A percentile compares a stretch with the other conserved stretches of the same genome.
phyloP scores from a whole-genome alignment of 2,888 invertebrate species.

The Beris morrisii region DNA sequence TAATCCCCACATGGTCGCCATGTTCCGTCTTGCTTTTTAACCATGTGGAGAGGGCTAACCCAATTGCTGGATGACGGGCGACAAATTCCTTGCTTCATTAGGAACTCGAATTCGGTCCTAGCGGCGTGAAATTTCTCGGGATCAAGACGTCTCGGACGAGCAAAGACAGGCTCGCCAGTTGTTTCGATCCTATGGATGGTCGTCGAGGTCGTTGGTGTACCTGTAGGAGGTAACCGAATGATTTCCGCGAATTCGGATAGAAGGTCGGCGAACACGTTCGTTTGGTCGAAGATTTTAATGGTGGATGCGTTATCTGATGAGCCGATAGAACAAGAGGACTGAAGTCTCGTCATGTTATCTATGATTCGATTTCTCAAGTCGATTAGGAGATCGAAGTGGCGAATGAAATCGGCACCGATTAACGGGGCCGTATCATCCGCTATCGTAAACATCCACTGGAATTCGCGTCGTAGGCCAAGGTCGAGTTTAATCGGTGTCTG shows the following conservation, averaged over 20 bases:
- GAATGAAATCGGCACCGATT: constrained; percentile 41
- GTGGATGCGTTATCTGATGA: neutral
- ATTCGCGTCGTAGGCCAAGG: constrained; percentile 40
- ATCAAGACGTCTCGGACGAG: neutral
- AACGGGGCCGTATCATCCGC: constrained; percentile 41
- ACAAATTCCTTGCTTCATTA: too few species aligned
- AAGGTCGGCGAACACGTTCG: neutral
- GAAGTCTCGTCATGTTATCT: neutral
- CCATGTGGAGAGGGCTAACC: neutral
- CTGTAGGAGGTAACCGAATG: neutral
- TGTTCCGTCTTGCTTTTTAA: neutral
- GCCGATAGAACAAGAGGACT: neutral
- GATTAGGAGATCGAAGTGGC: constrained; percentile 13
- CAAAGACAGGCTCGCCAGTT: neutral
- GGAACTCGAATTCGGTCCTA: neutral
- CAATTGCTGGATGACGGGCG: too few species aligned
- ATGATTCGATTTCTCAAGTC: neutral
- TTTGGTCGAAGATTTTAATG: neutral
- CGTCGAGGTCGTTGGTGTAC: neutral
- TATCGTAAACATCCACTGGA: constrained; percentile 40
- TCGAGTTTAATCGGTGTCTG: constrained; percentile 31
- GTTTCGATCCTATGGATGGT: neutral
- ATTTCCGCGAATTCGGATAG: neutral
- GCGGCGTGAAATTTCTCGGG: neutral
- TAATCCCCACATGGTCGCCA: neutral